phyloP scores from a whole-genome alignment of 2,113 vertebrate genomes.

The Forbesichthys papilliferus region DNA sequence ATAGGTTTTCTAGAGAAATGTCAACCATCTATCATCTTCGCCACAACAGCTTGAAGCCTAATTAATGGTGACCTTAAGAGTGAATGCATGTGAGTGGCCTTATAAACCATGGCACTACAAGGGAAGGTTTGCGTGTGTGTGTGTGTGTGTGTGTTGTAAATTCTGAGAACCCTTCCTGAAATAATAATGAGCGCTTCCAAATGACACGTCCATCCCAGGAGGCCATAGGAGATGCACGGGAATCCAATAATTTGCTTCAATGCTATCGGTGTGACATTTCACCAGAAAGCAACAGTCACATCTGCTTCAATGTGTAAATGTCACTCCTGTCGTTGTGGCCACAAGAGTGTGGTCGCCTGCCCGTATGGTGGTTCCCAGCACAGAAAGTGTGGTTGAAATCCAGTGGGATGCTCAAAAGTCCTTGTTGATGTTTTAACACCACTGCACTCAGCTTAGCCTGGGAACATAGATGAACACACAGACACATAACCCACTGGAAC shows the following conservation, averaged over 20 bases:
- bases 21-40: slow-evolving; percentile 54
- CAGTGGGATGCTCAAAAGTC: slow-evolving; percentile 2
- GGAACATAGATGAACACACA: slow-evolving; percentile 12
- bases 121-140: slow-evolving; percentile 6
- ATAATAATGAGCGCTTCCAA: slow-evolving; percentile 58
- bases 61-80: slow-evolving; percentile 58
- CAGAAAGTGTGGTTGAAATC: slow-evolving; percentile 2
- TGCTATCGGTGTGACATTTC: slow-evolving; percentile 56
- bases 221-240: slow-evolving; percentile 24
- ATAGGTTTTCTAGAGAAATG: slow-evolving; percentile 44
- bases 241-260: slow-evolving; percentile 34
- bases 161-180: slow-evolving; percentile 38
- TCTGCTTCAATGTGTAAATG: slow-evolving; percentile 19
- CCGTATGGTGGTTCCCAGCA: neutral
- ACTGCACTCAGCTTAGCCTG: slow-evolving; percentile 2
- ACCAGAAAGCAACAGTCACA: slow-evolving; percentile 32
- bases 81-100: slow-evolving; percentile 28
- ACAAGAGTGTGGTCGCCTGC: neutral
- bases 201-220: slow-evolving; percentile 50
- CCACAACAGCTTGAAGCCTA: slow-evolving; percentile 28
- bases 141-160: slow-evolving; percentile 10
- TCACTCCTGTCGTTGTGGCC: slow-evolving; percentile 3
- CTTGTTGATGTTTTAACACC: slow-evolving; percentile 11
- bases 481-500: slow-evolving; percentile 27
- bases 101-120: neutral